Conservation (phyloP, 2,113 vertebrate genomes). For the Theristicus caerulescens region DNA sequence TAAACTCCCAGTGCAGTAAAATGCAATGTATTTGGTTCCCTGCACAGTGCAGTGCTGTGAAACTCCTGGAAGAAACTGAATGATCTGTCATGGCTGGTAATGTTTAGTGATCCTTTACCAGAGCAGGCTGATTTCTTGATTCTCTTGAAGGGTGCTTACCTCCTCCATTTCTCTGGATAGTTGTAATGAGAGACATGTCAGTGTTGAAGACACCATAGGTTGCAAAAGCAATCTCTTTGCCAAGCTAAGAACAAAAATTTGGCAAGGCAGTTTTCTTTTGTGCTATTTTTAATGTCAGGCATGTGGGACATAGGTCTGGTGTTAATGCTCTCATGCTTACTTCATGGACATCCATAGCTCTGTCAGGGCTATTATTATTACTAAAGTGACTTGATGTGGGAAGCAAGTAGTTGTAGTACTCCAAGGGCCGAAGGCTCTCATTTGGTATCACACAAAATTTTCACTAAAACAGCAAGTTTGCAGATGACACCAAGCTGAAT, state of each 20-base stretch:
- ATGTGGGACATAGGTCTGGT: background rate
- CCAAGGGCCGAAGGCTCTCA: background rate
- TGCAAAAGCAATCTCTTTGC: background rate
- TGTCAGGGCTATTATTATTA: background rate
- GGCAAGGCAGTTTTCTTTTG: background rate
- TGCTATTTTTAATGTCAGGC: background rate
- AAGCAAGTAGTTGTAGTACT: background rate
- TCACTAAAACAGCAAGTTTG: background rate
- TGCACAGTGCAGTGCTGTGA: background rate
- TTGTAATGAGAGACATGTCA: background rate
- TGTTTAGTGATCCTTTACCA: background rate
- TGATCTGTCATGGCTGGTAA: background rate
- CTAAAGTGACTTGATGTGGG: background rate
- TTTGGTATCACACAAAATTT: background rate
- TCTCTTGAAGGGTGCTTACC: background rate
- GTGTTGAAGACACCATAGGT: background rate
- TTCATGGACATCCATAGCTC: background rate
- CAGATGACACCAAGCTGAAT: no score
- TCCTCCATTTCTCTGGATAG: background rate
- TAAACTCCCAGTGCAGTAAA: background rate
- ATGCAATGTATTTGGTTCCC: background rate
- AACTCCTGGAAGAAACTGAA: background rate
- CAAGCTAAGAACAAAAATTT: background rate
- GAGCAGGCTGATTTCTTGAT: background rate
- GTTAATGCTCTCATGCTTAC: background rate